Evolutionary conservation across 2,797 vertebrate species (phyloP).

Genomic region (Botia almorhae): DNA sequence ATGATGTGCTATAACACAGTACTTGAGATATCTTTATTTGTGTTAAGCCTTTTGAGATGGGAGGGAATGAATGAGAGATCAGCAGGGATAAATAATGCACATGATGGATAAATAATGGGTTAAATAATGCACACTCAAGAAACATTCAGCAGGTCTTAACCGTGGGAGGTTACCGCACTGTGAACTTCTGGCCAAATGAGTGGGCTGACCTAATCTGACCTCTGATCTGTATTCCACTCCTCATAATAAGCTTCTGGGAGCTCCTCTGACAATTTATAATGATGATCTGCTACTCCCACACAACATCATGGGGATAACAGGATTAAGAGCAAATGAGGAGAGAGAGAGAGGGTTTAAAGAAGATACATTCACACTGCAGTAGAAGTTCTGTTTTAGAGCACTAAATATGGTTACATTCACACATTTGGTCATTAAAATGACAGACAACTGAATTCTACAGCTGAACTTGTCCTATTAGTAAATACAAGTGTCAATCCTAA

Average conservation of each 20-base stretch:
- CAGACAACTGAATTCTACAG: too few species aligned
- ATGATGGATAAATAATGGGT: slow-evolving; percentile 9
- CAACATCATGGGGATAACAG: slow-evolving; percentile 14
- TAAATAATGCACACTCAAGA: slow-evolving; percentile 39
- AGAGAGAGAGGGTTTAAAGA: not conserved
- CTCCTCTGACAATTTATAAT: slow-evolving; percentile 43
- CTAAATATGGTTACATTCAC: too few species aligned
- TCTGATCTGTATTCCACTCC: slow-evolving; percentile 50
- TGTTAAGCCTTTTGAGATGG: slow-evolving; percentile 10
- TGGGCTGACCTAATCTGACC: slow-evolving; percentile 49
- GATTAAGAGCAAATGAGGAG: not conserved
- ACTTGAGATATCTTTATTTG: slow-evolving; percentile 11
- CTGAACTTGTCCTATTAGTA: too few species aligned
- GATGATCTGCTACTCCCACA: slow-evolving; percentile 41
- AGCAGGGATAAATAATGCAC: slow-evolving; percentile 41
- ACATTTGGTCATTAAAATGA: too few species aligned
- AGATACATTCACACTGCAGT: too few species aligned
- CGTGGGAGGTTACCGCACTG: slow-evolving; percentile 20
- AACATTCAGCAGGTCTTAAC: slow-evolving; percentile 42
- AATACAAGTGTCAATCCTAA: too few species aligned
- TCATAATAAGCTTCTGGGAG: slow-evolving; percentile 43
- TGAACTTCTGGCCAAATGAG: slow-evolving; percentile 40
- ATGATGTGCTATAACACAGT: not conserved
- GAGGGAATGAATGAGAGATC: slow-evolving; percentile 15
- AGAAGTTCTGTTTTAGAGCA: too few species aligned